These are phyloP conservation scores for Pelagia noctiluca DNA, from an alignment of 30 jellyfish, hydroid and myxozoan species.

Conservation along the genomic window DNA sequence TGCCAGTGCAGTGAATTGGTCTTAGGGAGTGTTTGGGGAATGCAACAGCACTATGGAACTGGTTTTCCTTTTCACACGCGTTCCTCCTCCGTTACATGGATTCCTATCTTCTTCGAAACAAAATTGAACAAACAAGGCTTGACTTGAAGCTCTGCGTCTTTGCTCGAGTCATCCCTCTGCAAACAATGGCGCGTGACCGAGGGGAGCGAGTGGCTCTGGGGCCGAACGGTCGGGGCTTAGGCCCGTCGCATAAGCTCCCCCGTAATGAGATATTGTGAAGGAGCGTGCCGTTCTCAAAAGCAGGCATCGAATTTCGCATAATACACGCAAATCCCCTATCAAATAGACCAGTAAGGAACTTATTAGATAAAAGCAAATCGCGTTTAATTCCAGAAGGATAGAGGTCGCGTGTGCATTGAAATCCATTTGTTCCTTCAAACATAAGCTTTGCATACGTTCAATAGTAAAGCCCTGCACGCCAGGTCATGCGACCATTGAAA, in stretches of 20 bases:
- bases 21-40: too few relatives aligned
- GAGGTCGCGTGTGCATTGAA: conserved; percentile 21
- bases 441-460: conserved; percentile 6
- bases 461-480: not conserved
- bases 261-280: conserved; percentile 12
- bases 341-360: not conserved
- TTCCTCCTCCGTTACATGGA: too few relatives aligned
- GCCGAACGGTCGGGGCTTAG: not conserved
- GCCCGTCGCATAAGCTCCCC: conserved; percentile 4
- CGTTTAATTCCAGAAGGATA: not conserved
- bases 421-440: not conserved
- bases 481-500: not conserved
- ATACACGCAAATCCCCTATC: conserved; percentile 42
- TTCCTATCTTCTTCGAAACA: too few relatives aligned
- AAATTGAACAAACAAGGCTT: too few relatives aligned
- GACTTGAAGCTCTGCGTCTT: too few relatives aligned
- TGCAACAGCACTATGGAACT: too few relatives aligned
- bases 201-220: too few relatives aligned
- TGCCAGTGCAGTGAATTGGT: too few relatives aligned
- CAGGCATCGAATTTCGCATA: conserved; percentile 17
- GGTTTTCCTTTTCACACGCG: too few relatives aligned
- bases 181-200: too few relatives aligned
- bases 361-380: not conserved
- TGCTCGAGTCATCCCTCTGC: too few relatives aligned
- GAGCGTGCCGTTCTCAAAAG: conserved; percentile 40